phyloP scores from a whole-genome alignment of 2,797 vertebrate genomes.

The Mionectes olivaceus region DNA sequence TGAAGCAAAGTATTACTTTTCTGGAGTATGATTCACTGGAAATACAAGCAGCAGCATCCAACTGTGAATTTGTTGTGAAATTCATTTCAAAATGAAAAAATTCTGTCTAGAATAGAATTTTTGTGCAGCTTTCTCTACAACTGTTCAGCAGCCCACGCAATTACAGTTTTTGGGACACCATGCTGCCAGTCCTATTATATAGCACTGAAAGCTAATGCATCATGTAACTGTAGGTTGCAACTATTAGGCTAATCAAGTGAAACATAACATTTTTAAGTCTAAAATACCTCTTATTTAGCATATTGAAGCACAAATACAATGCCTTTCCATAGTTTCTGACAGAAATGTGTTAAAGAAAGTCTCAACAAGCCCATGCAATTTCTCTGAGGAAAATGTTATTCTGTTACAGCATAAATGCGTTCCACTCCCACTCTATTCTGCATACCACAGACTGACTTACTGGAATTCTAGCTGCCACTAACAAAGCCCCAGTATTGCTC shows the following conservation, averaged over 20 bases:
- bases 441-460: constrained; percentile 50
- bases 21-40: constrained; percentile 49
- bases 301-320: constrained; percentile 51
- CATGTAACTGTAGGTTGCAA: constrained; percentile 54
- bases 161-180: constrained; percentile 58
- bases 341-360: constrained; percentile 50
- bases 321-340: constrained; percentile 46
- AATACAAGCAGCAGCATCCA: constrained; percentile 52
- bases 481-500: constrained; percentile 7
- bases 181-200: constrained; percentile 55
- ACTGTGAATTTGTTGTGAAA: constrained; percentile 68
- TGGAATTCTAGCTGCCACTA: constrained; percentile 30
- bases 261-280: constrained; percentile 55
- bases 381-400: constrained; percentile 46
- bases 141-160: constrained; percentile 46
- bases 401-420: constrained; percentile 44
- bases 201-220: constrained; percentile 51
- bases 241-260: constrained; percentile 65
- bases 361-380: constrained; percentile 38
- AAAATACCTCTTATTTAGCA: constrained; percentile 55
- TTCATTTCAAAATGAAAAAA: constrained; percentile 60
- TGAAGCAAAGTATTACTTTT: constrained; percentile 55
- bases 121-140: constrained; percentile 39
- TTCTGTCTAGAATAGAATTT: constrained; percentile 61
- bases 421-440: constrained; percentile 58